Evolutionary conservation across 1,140 invertebrate species (phyloP).

Genomic region (Chrysoperla carnea): DNA sequence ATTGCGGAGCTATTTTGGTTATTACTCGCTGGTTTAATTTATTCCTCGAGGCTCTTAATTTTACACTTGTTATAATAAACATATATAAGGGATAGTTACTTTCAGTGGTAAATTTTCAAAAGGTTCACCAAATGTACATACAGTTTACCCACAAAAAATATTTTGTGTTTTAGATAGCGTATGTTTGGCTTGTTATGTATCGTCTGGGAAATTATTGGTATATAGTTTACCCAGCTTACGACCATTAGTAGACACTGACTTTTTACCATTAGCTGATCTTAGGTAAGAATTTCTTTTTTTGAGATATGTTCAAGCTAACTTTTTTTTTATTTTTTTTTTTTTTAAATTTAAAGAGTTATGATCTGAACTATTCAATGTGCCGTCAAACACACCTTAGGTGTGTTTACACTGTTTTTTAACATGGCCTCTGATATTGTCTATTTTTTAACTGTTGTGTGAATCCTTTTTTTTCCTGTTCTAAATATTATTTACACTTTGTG

Average conservation of each 20-base stretch:
- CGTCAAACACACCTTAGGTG: too few species aligned
- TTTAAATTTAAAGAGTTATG: too few species aligned
- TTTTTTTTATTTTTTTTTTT: too few species aligned
- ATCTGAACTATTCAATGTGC: too few species aligned
- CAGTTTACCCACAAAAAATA: slow-evolving; percentile 2
- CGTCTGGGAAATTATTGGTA: slow-evolving; percentile 78
- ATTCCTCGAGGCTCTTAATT: neutral
- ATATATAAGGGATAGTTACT: neutral
- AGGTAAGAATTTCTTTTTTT: slow-evolving; percentile 41
- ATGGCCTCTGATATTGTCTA: too few species aligned
- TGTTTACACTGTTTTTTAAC: too few species aligned
- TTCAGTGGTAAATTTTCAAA: neutral
- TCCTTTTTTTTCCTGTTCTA: too few species aligned
- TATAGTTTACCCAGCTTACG: slow-evolving; percentile 88
- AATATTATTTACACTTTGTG: too few species aligned
- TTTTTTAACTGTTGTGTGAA: too few species aligned
- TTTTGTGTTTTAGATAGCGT: slow-evolving; percentile 62
- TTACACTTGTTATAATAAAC: slow-evolving; percentile 1
- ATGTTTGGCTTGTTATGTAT: slow-evolving; percentile 84
- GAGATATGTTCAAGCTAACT: too few species aligned
- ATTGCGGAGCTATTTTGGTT: too few species aligned
- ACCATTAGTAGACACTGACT: slow-evolving; percentile 80
- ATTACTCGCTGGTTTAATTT: too few species aligned
- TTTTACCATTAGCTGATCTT: slow-evolving; percentile 81
- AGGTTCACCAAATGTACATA: neutral